Evolutionary conservation across 2,113 vertebrate genomes (phyloP), one percentile per base, ranked within the genome.

Genomic region (Danionella cerebrum): DNA sequence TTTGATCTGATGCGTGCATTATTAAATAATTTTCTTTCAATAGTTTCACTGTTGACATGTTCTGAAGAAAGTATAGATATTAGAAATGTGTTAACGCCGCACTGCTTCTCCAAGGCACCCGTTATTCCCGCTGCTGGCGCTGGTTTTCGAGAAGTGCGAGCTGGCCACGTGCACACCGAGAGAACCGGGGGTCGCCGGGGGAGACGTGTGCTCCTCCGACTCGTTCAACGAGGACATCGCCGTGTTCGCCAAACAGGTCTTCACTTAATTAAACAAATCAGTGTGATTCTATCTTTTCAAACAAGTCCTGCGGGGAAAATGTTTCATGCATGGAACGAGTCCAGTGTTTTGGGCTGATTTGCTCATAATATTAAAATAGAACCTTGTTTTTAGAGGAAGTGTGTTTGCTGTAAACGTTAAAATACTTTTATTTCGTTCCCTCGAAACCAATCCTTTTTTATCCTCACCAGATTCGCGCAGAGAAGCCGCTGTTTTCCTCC

Each of bases 111-210:
- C 75, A 88, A 98, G 95, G 74, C 95, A 97, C 87, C 95, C 95
- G 76, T 84, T 97, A 82, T 97, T 98, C 84, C 95, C 95, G 62
- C 88, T 98, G 73, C 86, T 98, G 84, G 94, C 95, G 22, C 89
- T 97, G 86, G 94, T 97, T 78, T 97, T 97, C 84, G 94, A 96
- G 89, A 97, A 98, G 89, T 97, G 95, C 80, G 95, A 98, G 89
- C 84, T 98, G 89, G 94, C 95, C 71, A 98, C 95, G 78, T 96
- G 95, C 84, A 97, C 94, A 24, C 94, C 95, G 70, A 84, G 94
- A 79, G 94, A 95, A 79, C 92, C 95, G 39, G 94, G 94, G 22
- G 91, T 92, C 79, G 93, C 94, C 44, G 94, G 92, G 72, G 93
- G 94, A 69, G 93, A 97, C 78, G 94, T 97, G 69, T 97, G 94